Evolutionary conservation across 2,888 invertebrate genomes (phyloP), one percentile per base, ranked within the genome.

Genomic region (Priocnemis perturbator): DNA sequence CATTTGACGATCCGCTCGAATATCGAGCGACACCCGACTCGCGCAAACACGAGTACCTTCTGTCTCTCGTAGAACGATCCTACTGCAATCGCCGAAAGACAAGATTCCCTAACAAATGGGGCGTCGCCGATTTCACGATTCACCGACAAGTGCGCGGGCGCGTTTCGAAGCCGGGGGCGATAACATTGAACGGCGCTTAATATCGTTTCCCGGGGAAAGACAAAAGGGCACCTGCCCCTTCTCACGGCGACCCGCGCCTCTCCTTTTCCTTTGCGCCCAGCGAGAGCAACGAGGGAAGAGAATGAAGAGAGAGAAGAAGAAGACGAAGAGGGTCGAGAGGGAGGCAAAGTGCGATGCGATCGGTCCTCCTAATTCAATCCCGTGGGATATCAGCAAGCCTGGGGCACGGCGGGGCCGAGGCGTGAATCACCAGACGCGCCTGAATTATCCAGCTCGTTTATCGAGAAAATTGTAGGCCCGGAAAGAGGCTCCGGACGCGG

Each of bases 391-490:
- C 77, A 68, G 63, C 79, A 71, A 68, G 70, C 79, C 71, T 71
- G 37, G 60, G 71, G 59, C 19, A 21, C 0, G 71, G 30, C 64
- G 60, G 52, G 60, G 68, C 67, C 67, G 64, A 74, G 67, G 68
- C 81, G 76, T 78, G 81, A 79, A 78, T 81, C 81, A 79, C 72
- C 79, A 66, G 56, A 37, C 55, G 72, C 67, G 70, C 67, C 76
- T 69, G 79, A 84, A 84, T 85, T 83, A 85, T 85, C 80, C 81
- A 71, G 69, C 79, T 84, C 81, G 83, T 85, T 84, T 84, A 81
- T 84, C 75, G 78, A 80, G 78, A 75, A 83, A 83, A 84, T 82
- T 74, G 74, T 78, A 73, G 65, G 71, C 71, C 60, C 19, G 61
- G 48, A 71, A 73, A 78, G 69, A 78, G 48, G 37, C 7, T 37